These are phyloP conservation scores for Oithona nana DNA, from an alignment of 2,888 invertebrate genomes.

Conservation along the genomic window DNA sequence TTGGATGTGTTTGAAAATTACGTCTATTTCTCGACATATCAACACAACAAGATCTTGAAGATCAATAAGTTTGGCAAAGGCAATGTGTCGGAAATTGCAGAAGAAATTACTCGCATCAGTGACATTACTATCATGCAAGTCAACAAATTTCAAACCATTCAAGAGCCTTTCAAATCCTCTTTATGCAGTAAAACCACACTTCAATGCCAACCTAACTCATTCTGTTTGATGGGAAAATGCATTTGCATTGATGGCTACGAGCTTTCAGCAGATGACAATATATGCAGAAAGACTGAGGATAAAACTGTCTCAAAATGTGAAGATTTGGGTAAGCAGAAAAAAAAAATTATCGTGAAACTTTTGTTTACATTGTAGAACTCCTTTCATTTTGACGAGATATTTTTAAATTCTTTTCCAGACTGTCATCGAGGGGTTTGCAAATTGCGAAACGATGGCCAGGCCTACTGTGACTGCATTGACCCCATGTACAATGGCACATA, in stretches of 20 bases:
- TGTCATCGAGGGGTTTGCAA: constrained; percentile 43
- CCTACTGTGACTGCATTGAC: constrained; percentile 35
- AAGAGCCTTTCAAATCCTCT: not conserved
- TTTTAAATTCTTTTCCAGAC: no score
- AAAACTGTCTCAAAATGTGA: no score
- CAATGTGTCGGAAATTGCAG: constrained; percentile 29
- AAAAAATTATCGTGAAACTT: no score
- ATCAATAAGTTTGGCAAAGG: constrained; percentile 46
- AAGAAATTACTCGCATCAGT: constrained; percentile 36
- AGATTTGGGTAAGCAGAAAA: no score
- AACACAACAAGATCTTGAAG: constrained; percentile 40
- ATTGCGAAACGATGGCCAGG: constrained; percentile 31
- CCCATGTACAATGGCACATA: constrained; percentile 42
- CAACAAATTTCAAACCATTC: constrained; percentile 28
- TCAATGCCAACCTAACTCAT: not conserved
- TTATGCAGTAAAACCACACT: no score
- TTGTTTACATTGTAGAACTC: no score
- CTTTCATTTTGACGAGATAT: no score
- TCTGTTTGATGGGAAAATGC: not conserved
- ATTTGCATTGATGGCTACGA: not conserved
- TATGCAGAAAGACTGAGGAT: not conserved
- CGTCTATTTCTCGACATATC: constrained; percentile 44
- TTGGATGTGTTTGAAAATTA: constrained; percentile 53
- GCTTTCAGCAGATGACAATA: no score
- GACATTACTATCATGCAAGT: constrained; percentile 48